Percentiles rank a stretch among this genome's conserved stretches.
These are phyloP conservation scores for Gymnocephalus cernua DNA, from an alignment of 2,113 vertebrate species.

Conservation along the genomic window DNA sequence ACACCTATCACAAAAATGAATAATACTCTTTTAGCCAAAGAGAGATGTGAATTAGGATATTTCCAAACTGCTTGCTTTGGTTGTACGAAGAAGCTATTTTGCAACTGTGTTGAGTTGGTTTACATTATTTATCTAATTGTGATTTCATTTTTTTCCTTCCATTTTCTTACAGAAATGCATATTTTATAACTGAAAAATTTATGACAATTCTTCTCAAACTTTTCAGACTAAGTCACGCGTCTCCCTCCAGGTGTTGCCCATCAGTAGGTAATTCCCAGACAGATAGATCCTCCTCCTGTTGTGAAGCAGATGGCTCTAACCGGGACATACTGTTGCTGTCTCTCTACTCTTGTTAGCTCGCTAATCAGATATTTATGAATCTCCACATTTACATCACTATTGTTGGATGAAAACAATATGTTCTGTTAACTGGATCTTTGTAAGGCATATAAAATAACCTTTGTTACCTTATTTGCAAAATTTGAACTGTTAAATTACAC, in stretches of 20 bases:
- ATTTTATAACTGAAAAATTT: slow-evolving; percentile 24
- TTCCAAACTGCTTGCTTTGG: neutral
- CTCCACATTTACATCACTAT: slow-evolving; percentile 7
- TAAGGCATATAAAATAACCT: neutral
- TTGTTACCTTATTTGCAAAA: neutral
- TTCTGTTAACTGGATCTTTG: neutral
- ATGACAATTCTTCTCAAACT: slow-evolving; percentile 46
- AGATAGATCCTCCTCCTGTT: slow-evolving; percentile 76
- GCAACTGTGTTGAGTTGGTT: neutral
- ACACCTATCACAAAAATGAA: neutral
- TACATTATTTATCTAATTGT: neutral
- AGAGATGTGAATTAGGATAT: neutral
- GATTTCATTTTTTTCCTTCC: neutral
- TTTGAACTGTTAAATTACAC: neutral
- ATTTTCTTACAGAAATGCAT: neutral
- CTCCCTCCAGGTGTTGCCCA: slow-evolving; percentile 73
- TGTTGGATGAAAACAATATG: slow-evolving; percentile 18
- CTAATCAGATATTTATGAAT: slow-evolving; percentile 72
- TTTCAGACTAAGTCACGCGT: slow-evolving; percentile 36
- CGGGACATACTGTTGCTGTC: slow-evolving; percentile 65
- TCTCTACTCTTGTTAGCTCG: slow-evolving; percentile 52
- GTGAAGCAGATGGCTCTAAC: slow-evolving; percentile 74
- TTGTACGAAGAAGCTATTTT: neutral
- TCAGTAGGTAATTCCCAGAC: slow-evolving; percentile 78
- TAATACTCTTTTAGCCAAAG: neutral